Percentiles rank a stretch among this genome's conserved stretches.
Evolutionary conservation across 2,113 vertebrate species (phyloP).

Genomic region (Chaenocephalus aceratus): DNA sequence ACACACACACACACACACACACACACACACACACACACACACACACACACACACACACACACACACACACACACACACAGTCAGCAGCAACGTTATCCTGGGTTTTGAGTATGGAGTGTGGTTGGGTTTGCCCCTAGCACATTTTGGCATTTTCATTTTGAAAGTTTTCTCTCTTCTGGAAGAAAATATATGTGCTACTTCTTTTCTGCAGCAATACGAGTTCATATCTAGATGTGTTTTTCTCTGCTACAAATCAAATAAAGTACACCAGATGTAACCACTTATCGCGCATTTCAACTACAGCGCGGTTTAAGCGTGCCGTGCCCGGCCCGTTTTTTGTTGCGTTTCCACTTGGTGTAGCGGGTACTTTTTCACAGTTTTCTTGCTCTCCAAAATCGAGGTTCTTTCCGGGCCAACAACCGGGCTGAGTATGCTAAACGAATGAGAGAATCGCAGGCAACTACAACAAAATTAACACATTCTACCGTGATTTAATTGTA

Average conservation of each 20-base stretch:
- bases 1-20: background rate
- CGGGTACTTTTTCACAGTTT: too few relatives aligned
- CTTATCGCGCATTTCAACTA: too few relatives aligned
- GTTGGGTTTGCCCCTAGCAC: constrained; percentile 32
- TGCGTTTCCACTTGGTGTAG: too few relatives aligned
- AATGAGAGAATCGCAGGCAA: too few relatives aligned
- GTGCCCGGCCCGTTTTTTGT: too few relatives aligned
- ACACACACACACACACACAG: background rate
- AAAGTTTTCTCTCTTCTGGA: constrained; percentile 2
- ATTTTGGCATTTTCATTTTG: constrained; percentile 53
- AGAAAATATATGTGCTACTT: background rate
- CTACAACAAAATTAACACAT: too few relatives aligned
- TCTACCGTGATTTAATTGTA: too few relatives aligned
- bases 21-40: background rate
- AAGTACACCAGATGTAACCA: background rate
- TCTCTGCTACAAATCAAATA: background rate
- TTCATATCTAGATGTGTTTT: background rate
- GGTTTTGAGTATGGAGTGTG: constrained; percentile 42
- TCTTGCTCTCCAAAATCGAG: too few relatives aligned
- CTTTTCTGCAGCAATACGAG: constrained; percentile 5
- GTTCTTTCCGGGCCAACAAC: too few relatives aligned
- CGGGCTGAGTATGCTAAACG: too few relatives aligned
- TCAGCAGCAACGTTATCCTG: constrained; percentile 27
- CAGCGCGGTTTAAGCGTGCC: too few relatives aligned
- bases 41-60: background rate